phyloP scores from a whole-genome alignment of 2,797 vertebrate species.

The Menidia menidia region DNA sequence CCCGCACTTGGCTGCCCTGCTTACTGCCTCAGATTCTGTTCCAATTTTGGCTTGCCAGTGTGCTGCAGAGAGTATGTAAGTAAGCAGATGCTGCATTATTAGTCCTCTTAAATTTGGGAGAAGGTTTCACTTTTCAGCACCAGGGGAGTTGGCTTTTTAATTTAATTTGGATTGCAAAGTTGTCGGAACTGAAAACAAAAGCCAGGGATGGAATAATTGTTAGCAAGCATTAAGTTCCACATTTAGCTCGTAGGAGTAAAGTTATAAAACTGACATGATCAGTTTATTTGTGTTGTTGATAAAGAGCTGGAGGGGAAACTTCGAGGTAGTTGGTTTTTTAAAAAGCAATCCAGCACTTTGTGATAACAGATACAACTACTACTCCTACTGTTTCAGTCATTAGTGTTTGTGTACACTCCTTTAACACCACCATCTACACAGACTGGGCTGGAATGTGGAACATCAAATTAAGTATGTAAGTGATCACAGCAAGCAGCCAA shows the following conservation, averaged over 20 bases:
- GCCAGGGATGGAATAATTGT: neutral
- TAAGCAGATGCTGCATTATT: conserved; percentile 27
- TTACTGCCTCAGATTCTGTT: conserved; percentile 33
- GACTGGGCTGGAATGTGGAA: neutral
- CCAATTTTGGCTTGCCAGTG: conserved; percentile 31
- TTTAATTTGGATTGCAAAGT: neutral
- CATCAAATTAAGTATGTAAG: neutral
- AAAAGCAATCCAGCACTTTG: too few relatives aligned
- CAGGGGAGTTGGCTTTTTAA: neutral
- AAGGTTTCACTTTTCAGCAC: conserved; percentile 21
- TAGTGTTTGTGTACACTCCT: too few relatives aligned
- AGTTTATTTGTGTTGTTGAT: too few relatives aligned
- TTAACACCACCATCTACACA: neutral
- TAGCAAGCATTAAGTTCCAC: neutral
- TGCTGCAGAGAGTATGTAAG: conserved; percentile 13
- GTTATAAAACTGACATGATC: neutral
- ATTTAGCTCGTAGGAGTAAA: neutral
- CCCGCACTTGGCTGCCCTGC: conserved; percentile 41
- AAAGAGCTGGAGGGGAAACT: too few relatives aligned
- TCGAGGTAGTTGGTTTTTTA: too few relatives aligned
- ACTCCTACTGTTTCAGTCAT: too few relatives aligned
- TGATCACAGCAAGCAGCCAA: neutral
- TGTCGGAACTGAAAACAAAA: neutral
- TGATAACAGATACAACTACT: too few relatives aligned
- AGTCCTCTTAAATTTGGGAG: conserved; percentile 17